Evolutionary conservation across 2,888 invertebrate species (phyloP), one percentile per base, ranked within the genome.

Genomic region (Hirudinaria manillensis): DNA sequence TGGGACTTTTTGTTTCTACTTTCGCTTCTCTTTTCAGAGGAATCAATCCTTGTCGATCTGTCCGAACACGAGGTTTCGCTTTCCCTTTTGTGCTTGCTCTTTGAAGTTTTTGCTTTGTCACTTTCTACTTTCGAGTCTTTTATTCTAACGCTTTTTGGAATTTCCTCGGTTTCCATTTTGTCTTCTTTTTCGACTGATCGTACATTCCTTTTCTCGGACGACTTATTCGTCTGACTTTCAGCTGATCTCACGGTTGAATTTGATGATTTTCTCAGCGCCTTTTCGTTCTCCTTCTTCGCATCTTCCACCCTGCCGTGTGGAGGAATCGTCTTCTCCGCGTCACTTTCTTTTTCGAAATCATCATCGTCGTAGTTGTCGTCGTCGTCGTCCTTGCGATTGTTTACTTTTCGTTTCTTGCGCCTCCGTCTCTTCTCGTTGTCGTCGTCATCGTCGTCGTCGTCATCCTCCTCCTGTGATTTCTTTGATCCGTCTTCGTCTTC

Each of bases 291-390:
- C 61, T 27, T 61, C 13, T 61, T 61, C 6, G 61, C 10, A 10
- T 61, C 61, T 61, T 24, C 61, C 10, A 16, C 21, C 61, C n/a
- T 29, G 7, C 24, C 61, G 24, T 7, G 10, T 7, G 24, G 16
- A 3, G 38, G 38, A 38, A 38, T 10, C 38, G 38, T 6, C 36
- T 29, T 36, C 21, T 68, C 36, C 34, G 3, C 21, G 32, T 68
- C 36, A 32, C 68, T 68, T 32, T 68, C 68, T 7, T 68, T 68
- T 68, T 68, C 68, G 36, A 68, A 68, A 34, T 34, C 68, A 6
- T 68, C 68, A 10, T 68, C 68, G 68, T 68, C 7, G 21, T 13
- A 13, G 13, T 13, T 13, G 13, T 65, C 16, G 3, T 68, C 27
- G n/a, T 34, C n/a, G 34, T 32, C 68, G 68, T 3, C 36, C 7